Evolutionary conservation across 2,113 vertebrate genomes (phyloP).

Genomic region (Ramphastos sulfuratus): DNA sequence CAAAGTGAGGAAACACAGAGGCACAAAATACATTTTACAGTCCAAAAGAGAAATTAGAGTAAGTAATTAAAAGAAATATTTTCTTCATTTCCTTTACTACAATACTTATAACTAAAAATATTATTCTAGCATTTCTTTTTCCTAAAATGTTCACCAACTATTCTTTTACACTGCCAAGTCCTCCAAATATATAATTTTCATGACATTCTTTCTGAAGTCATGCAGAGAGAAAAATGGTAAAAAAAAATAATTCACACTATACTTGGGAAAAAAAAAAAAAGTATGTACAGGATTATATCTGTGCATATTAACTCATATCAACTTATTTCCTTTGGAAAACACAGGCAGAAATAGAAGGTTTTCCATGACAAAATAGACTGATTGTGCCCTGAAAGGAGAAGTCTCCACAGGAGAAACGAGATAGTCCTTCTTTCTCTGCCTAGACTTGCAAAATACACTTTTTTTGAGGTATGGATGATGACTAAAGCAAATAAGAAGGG

Average conservation of each 20-base stretch:
- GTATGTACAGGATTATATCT: fast-evolving
- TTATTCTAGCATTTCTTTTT: not conserved
- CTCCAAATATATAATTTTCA: not conserved
- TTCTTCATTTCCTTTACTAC: not conserved
- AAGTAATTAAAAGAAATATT: not conserved
- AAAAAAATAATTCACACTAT: not conserved
- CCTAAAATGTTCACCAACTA: not conserved
- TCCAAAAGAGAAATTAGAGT: not conserved
- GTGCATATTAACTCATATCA: not conserved
- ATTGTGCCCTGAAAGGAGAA: not conserved
- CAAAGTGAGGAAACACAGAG: not conserved
- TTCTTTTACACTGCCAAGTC: not conserved
- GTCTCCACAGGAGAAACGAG: not conserved
- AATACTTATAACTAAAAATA: not conserved
- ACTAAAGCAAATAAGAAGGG: not conserved
- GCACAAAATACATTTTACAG: not conserved
- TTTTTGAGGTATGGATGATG: not conserved
- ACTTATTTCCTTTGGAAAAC: not conserved
- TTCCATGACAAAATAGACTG: not conserved
- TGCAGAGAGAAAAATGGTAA: not conserved
- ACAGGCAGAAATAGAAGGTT: not conserved
- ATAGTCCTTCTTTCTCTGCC: not conserved
- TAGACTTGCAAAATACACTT: not conserved
- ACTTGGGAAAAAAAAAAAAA: not conserved
- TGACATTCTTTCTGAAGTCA: not conserved